Base-by-base conservation (phyloP, 2,797 vertebrate species). In the Todus mexicanus region DNA sequence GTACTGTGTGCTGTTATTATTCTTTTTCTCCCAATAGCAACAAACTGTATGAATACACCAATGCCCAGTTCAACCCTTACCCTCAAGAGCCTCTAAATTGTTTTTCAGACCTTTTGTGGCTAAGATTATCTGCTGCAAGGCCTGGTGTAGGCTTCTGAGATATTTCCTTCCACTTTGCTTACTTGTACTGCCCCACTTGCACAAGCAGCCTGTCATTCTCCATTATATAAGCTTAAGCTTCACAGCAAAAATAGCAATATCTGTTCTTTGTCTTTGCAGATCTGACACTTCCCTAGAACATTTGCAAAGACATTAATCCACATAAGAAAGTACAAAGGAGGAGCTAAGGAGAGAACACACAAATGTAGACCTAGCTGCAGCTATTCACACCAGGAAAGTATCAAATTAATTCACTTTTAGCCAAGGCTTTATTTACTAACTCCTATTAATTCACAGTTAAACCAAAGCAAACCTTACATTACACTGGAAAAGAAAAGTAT, bases 241-340 rank as follows among this genome's bases (percentile, higher is more conserved):
- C 54, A 69, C 25, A 35, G 56, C 51, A 85, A 89, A 87, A 94
- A 93, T 40, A 90, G 45, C 54, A 87, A 51, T 84, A 90, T 38
- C 75, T 91, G 78, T 25, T 94, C 78, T 94, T 87, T 85, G 78
- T 89, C 90, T 92, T 84, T 84, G 60, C 59, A 75, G 75, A 74
- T 43, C 42, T 82, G 84, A 72, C 54, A 56, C 63, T 80, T 82
- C 27, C 54, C 35, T 66, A 63, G 69, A 60, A 80, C 40, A 42
- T 57, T 77, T 64, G 29, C 43, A 72, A 80, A 83, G 26, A 80
- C 25, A 31, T 59, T 69, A 88, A 69, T 60, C 33, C 48, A 74
- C 81, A 75, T 77, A 88, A 2, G 8, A 85, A 59, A 19, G 22
- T 57, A 83, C 25, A 77, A 72, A 92, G 45, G 50, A 89, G 57